Percentiles rank a stretch among this genome's conserved stretches.
These are phyloP conservation scores for Bradypodion ventrale DNA, from an alignment of 2,797 vertebrate genomes.

Conservation along the genomic window DNA sequence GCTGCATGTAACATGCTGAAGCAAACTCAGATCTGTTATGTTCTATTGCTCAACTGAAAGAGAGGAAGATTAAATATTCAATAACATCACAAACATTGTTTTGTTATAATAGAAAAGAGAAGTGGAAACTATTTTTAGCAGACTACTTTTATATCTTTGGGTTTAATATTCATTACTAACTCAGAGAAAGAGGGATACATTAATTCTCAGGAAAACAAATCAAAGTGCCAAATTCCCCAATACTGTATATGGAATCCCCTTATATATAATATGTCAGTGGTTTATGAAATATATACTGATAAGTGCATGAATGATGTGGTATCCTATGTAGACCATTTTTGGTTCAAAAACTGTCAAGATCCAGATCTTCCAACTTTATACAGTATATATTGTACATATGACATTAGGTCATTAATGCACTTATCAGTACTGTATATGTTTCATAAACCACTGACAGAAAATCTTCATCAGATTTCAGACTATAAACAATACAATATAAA, in stretches of 20 bases:
- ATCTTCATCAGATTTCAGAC: not conserved
- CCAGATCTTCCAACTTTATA: too few species aligned
- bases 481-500: not conserved
- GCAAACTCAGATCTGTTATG: not conserved
- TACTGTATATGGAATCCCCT: too few species aligned
- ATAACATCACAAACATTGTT: not conserved
- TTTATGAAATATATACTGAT: too few species aligned
- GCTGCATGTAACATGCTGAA: not conserved
- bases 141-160: not conserved
- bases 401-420: too few species aligned
- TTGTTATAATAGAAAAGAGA: not conserved
- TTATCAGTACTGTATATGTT: not conserved
- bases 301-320: too few species aligned
- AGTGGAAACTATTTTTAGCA: not conserved
- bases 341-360: too few species aligned
- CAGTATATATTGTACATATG: too few species aligned
- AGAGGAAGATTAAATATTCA: not conserved
- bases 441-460: not conserved
- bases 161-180: not conserved
- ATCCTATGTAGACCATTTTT: too few species aligned
- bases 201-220: not conserved
- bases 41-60: not conserved
- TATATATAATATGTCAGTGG: not conserved
- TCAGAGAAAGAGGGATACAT: not conserved
- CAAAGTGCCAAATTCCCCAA: not conserved